phyloP scores from a whole-genome alignment of 2,797 vertebrate genomes.

The Crocidura indochinensis region DNA sequence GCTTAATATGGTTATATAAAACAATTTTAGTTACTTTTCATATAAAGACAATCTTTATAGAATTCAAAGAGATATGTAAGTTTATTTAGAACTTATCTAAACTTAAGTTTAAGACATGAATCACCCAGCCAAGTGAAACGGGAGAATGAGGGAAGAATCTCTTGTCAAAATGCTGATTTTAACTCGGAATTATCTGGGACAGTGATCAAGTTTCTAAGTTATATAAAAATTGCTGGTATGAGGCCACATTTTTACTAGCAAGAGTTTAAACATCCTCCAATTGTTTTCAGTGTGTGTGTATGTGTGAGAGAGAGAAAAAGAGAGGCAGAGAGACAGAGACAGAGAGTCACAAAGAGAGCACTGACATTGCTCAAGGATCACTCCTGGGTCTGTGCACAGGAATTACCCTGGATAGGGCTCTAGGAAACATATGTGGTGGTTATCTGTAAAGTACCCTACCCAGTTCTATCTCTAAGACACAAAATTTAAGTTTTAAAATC shows the following conservation, averaged over 20 bases:
- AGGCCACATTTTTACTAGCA: conserved; percentile 7
- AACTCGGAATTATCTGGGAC: background rate
- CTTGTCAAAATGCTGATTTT: conserved; percentile 29
- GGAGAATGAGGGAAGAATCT: background rate
- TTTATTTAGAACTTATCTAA: background rate
- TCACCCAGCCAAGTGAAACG: background rate
- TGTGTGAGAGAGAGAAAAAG: too few relatives aligned
- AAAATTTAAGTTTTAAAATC: conserved; percentile 26
- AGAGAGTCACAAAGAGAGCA: too few relatives aligned
- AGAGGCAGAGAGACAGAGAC: too few relatives aligned
- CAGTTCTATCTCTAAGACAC: too few relatives aligned
- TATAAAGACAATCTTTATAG: background rate
- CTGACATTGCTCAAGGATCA: too few relatives aligned
- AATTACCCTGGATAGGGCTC: too few relatives aligned
- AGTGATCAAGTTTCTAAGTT: background rate
- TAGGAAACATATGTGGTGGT: too few relatives aligned
- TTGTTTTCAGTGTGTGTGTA: background rate
- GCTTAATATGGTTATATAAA: conserved; percentile 13
- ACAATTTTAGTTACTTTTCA: conserved; percentile 4
- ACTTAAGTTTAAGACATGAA: background rate
- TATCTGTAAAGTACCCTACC: too few relatives aligned
- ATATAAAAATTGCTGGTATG: background rate
- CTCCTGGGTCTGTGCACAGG: too few relatives aligned
- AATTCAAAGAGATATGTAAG: conserved; percentile 53
- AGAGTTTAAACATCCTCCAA: background rate